phyloP scores from a whole-genome alignment of 2,113 vertebrate genomes.

The Cyrtonyx montezumae region DNA sequence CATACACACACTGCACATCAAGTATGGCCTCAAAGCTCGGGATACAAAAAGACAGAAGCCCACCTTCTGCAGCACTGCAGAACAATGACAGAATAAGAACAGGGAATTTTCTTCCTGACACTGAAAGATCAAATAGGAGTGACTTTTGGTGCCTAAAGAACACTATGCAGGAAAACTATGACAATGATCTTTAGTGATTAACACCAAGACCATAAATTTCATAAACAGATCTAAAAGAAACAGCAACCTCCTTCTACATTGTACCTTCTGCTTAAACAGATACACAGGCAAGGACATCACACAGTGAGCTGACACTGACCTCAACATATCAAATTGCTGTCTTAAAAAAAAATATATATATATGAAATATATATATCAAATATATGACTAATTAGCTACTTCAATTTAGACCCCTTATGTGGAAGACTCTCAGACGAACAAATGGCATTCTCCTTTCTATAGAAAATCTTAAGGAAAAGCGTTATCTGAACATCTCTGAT shows the following conservation, averaged over 20 bases:
- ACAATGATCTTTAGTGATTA: not conserved
- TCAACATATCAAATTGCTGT: not conserved
- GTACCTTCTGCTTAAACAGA: not conserved
- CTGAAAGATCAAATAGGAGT: not conserved
- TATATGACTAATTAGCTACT: not conserved
- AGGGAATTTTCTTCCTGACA: not conserved
- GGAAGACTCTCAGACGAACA: not conserved
- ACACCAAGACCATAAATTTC: not conserved
- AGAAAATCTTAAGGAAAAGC: fast-evolving
- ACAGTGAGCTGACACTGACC: not conserved
- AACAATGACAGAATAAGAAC: not conserved
- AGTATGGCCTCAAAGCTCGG: not conserved
- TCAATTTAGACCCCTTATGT: not conserved
- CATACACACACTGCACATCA: fast-evolving
- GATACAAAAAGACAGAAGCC: not conserved
- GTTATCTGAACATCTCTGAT: not conserved
- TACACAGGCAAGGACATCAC: not conserved
- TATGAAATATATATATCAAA: not conserved
- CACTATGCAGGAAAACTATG: not conserved
- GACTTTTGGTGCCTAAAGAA: not conserved
- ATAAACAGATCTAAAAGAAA: not conserved
- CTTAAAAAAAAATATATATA: not conserved
- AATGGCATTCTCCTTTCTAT: not conserved
- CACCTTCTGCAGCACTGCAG: not conserved
- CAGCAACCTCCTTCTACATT: not conserved